Conservation (phyloP, 2,888 invertebrate genomes). For the Pseudoips prasinana region DNA sequence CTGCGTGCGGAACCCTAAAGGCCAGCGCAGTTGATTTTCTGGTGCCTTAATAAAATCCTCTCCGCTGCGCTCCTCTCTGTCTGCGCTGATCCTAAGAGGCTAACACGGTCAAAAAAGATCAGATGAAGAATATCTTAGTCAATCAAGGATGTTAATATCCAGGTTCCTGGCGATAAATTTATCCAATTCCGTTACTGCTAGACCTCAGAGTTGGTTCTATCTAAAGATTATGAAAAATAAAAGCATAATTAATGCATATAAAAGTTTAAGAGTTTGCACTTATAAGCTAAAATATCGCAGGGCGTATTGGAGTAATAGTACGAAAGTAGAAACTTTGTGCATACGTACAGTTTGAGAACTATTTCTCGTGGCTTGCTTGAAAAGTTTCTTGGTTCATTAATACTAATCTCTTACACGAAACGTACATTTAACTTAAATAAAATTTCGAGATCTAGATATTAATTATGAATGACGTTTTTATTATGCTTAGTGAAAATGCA, state of each 20-base stretch:
- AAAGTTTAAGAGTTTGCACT: constrained; percentile 18
- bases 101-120: too few relatives aligned
- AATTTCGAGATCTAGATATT: constrained; percentile 13
- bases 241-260: constrained; percentile 22
- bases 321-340: constrained; percentile 28
- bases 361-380: constrained; percentile 36
- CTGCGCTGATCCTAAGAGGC: too few relatives aligned
- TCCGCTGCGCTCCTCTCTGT: too few relatives aligned
- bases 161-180: too few relatives aligned
- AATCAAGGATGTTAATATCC: too few relatives aligned
- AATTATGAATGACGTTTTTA: constrained; percentile 3
- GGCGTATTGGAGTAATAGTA: constrained; percentile 24
- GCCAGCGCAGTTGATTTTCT: too few relatives aligned
- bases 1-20: too few relatives aligned
- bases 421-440: constrained; percentile 21
- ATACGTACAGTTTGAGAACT: constrained; percentile 38
- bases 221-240: constrained; percentile 2
- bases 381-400: constrained; percentile 41
- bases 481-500: too few relatives aligned
- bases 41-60: too few relatives aligned
- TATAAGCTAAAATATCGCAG: constrained; percentile 17
- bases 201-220: too few relatives aligned
- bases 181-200: too few relatives aligned
- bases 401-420: constrained; percentile 21
- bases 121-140: too few relatives aligned